phyloP scores from a whole-genome alignment of 92 coral and sea anemone genomes.

The Porites cylindrica region DNA sequence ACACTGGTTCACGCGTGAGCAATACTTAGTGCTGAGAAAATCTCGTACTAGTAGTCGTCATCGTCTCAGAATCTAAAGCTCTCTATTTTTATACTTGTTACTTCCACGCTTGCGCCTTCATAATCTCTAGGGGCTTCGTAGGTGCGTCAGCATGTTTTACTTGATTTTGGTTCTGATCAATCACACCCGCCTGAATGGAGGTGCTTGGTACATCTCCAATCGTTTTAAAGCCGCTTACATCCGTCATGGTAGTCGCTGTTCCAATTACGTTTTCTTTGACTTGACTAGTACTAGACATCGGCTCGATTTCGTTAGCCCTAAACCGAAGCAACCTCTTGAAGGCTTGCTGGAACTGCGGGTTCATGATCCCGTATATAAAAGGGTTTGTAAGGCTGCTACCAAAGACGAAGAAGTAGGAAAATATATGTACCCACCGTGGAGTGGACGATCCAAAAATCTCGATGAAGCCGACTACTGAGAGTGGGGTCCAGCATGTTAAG shows the following conservation, averaged over 20 bases:
- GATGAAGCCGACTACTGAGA: conserved; percentile 65
- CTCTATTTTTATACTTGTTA: no score
- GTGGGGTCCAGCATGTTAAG: conserved; percentile 81
- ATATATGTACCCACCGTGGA: conserved; percentile 52
- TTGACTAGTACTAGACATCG: conserved; percentile 23
- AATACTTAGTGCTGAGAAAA: no score
- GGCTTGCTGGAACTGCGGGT: conserved; percentile 81
- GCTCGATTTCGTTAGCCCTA: conserved; percentile 14
- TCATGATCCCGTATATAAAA: conserved; percentile 79
- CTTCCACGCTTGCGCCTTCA: conserved; percentile 14
- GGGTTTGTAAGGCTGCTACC: conserved; percentile 78
- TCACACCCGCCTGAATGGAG: neutral
- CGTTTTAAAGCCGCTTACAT: neutral
- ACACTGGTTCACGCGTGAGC: no score
- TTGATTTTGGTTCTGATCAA: neutral
- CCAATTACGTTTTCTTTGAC: neutral
- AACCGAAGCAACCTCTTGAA: conserved; percentile 53
- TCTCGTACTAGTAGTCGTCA: no score
- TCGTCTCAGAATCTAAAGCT: no score
- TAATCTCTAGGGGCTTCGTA: neutral
- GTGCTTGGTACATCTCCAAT: conserved; percentile 24
- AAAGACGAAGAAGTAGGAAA: conserved; percentile 72
- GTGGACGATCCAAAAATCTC: conserved; percentile 67
- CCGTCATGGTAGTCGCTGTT: conserved; percentile 1
- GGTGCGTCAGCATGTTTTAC: neutral